Percentiles rank a stretch among this genome's conserved stretches.
These are phyloP conservation scores for Halichoeres trimaculatus DNA, from an alignment of 2,113 vertebrate species.

Conservation along the genomic window DNA sequence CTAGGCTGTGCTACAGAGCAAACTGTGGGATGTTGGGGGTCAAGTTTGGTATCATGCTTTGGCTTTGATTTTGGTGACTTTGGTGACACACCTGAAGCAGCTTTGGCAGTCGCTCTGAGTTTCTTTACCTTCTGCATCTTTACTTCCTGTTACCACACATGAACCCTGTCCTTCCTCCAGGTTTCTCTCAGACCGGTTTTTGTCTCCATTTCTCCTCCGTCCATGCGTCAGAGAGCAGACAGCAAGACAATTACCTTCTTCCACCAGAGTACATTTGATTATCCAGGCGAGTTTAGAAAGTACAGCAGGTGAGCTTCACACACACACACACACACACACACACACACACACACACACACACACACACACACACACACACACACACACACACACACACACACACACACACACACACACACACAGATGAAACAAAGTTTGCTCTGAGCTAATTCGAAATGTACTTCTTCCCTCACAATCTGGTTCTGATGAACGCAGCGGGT, in stretches of 20 bases:
- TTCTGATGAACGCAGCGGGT: constrained; percentile 28
- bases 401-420: background rate
- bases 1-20: no score
- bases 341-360: background rate
- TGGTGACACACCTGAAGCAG: no score
- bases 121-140: no score
- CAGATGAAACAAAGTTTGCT: background rate
- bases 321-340: background rate
- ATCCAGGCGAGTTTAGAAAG: constrained; percentile 18
- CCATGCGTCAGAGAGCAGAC: background rate
- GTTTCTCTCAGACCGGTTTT: background rate
- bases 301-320: constrained; percentile 16
- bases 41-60: no score
- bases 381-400: background rate
- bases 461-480: constrained; percentile 7
- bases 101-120: no score
- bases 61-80: no score
- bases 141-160: no score
- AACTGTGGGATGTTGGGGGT: no score
- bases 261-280: constrained; percentile 46
- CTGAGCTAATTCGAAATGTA: constrained; percentile 19
- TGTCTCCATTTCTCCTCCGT: background rate
- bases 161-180: background rate
- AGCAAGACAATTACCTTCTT: constrained; percentile 22
- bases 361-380: background rate